Conservation (phyloP, 2,797 vertebrate species). For the Myotis pilosus region DNA sequence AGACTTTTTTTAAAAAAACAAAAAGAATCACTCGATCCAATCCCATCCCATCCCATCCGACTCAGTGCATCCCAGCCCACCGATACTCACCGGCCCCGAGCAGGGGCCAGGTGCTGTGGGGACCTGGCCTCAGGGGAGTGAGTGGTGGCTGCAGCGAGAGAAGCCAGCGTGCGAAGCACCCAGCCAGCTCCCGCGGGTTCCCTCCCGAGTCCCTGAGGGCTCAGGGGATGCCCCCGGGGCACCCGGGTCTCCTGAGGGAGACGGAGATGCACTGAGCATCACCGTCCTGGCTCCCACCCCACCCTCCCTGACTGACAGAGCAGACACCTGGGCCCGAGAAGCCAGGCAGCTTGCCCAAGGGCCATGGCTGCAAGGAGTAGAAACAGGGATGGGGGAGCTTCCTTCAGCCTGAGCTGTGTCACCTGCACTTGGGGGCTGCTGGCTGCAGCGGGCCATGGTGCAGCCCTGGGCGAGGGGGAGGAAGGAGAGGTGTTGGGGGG, state of each 20-base stretch:
- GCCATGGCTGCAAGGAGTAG: background rate
- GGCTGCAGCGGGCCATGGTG: background rate
- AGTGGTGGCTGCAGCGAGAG: background rate
- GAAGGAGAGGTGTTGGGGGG: background rate
- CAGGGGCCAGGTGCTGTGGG: background rate
- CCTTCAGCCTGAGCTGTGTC: background rate
- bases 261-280: background rate
- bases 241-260: background rate
- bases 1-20: too few species aligned
- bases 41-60: background rate
- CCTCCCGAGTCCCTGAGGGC: background rate
- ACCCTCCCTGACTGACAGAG: background rate
- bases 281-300: background rate
- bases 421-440: background rate
- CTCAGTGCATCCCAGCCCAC: background rate
- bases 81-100: background rate
- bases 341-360: background rate
- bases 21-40: too few species aligned
- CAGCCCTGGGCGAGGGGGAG: too few species aligned
- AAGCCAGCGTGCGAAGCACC: background rate
- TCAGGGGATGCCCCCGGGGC: background rate
- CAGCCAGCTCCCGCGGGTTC: background rate
- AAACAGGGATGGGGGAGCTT: background rate
- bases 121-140: background rate
- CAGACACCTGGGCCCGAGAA: background rate